Percentiles rank a stretch among this genome's conserved stretches.
Evolutionary conservation across 2,888 invertebrate species (phyloP).

Genomic region (Drosophila mayaguana): DNA sequence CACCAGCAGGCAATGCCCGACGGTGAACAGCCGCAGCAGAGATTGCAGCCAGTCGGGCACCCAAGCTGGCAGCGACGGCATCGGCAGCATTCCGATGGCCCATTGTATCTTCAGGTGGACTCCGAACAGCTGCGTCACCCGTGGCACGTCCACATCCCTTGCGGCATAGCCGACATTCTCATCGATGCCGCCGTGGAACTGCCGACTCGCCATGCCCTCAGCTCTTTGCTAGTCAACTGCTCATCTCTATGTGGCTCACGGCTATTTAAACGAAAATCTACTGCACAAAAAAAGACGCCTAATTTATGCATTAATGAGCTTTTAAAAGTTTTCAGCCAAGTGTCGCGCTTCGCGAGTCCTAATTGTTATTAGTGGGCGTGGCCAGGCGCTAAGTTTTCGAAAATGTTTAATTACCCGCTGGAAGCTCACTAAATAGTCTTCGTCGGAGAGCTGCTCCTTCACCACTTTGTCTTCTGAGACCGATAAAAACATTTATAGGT

Average conservation of each 20-base stretch:
- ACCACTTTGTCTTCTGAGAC: too few relatives aligned
- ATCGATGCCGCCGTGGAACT: conserved; percentile 60
- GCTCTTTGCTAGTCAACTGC: conserved; percentile 32
- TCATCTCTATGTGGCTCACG: conserved; percentile 12
- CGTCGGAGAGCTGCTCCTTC: not conserved
- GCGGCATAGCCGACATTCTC: conserved; percentile 53
- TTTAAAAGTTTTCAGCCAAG: conserved; percentile 70
- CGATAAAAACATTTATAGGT: not conserved
- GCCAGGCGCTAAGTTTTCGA: conserved; percentile 26
- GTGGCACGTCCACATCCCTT: conserved; percentile 47
- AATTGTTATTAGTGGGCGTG: conserved; percentile 56
- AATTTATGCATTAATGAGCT: conserved; percentile 78
- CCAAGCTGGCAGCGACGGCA: conserved; percentile 38
- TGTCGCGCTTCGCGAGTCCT: conserved; percentile 29
- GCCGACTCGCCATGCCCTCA: conserved; percentile 55
- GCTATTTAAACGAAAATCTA: conserved; percentile 57
- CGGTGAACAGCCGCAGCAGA: conserved; percentile 19
- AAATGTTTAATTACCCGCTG: conserved; percentile 56
- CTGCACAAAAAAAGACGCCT: conserved; percentile 5
- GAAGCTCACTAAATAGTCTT: conserved; percentile 10
- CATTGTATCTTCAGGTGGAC: conserved; percentile 58
- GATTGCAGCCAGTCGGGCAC: conserved; percentile 39
- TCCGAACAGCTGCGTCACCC: conserved; percentile 61
- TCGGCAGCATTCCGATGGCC: conserved; percentile 64
- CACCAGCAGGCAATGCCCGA: conserved; percentile 47